Evolutionary conservation across 2,797 vertebrate genomes (phyloP).

Genomic region (Rhabdomys pumilio): DNA sequence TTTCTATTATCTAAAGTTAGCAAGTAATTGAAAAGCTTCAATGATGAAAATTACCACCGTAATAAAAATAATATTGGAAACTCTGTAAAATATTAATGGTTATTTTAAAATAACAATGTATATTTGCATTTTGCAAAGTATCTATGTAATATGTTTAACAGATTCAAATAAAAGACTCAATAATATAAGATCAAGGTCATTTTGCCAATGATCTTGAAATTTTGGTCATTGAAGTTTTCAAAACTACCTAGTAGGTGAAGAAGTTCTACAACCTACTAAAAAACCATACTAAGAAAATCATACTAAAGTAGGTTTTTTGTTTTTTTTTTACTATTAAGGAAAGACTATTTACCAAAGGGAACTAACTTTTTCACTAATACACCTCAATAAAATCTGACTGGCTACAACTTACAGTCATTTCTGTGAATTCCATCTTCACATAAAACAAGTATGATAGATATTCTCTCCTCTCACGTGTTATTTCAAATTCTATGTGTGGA

Average conservation of each 20-base stretch:
- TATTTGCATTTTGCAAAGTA: not conserved
- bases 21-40: conserved; percentile 24
- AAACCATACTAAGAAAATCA: not conserved
- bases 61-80: conserved; percentile 12
- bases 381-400: not conserved
- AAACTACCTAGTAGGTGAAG: not conserved
- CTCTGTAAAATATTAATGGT: conserved; percentile 38
- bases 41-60: not conserved
- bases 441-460: too few species aligned
- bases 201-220: not conserved
- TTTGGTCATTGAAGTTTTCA: not conserved
- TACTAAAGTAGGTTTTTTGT: too few species aligned
- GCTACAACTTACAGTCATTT: not conserved
- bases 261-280: not conserved
- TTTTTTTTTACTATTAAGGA: not conserved
- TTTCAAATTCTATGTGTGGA: not conserved
- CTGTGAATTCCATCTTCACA: not conserved
- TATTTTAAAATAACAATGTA: conserved; percentile 24
- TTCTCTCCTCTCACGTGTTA: not conserved
- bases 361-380: too few species aligned
- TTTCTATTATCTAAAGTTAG: conserved; percentile 9
- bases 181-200: conserved; percentile 6
- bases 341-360: not conserved
- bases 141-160: not conserved
- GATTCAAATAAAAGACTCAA: not conserved